Evolutionary conservation across 1,140 invertebrate genomes (phyloP).

Genomic region (Eciton burchellii): DNA sequence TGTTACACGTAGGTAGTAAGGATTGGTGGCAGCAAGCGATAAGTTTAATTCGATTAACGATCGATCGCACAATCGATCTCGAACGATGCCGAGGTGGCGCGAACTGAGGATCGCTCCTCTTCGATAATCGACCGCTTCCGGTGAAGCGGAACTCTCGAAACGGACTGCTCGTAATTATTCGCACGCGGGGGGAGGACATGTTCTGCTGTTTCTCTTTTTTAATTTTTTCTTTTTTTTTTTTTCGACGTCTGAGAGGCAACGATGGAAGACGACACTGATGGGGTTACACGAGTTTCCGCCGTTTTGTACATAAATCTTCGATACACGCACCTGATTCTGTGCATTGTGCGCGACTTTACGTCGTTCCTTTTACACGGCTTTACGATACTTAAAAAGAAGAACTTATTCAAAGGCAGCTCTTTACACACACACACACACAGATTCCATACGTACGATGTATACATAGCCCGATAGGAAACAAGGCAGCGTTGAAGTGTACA

Average conservation of each 20-base stretch:
- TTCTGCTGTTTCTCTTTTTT: background rate
- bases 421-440: background rate
- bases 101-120: background rate
- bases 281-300: conserved; percentile 12
- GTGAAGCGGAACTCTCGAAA: conserved; percentile 6
- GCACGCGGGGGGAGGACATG: background rate
- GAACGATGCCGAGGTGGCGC: background rate
- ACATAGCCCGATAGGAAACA: conserved; percentile 37
- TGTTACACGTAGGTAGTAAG: conserved; percentile 36
- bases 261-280: background rate
- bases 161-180: conserved; percentile 27
- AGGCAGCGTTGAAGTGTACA: conserved; percentile 39
- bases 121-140: conserved; percentile 6
- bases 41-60: conserved; percentile 22
- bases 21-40: conserved; percentile 46
- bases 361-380: conserved; percentile 65
- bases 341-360: conserved; percentile 42
- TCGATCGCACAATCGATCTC: conserved; percentile 16
- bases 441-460: conserved; percentile 17
- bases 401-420: conserved; percentile 27
- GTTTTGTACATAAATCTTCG: conserved; percentile 32
- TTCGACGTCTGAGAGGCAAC: conserved; percentile 1
- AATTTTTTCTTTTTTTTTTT: background rate
- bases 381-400: conserved; percentile 67
- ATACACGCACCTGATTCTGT: conserved; percentile 6